Percentiles rank a stretch among this genome's conserved stretches.
phyloP scores from a whole-genome alignment of 2,888 invertebrate species.

The Polylopha cassiicola region DNA sequence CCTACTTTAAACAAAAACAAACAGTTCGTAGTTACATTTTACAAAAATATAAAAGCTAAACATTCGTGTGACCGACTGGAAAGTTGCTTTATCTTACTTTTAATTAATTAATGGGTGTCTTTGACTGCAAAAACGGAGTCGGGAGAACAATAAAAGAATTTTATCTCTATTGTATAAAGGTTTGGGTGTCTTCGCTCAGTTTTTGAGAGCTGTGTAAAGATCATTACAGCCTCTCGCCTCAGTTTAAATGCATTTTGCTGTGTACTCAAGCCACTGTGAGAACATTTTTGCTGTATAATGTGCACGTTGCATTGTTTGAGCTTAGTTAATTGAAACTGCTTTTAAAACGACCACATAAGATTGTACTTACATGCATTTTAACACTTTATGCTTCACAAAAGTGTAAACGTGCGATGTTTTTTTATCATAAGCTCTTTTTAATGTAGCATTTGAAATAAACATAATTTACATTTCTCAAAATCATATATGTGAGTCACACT shows the following conservation, averaged over 20 bases:
- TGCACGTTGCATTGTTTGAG: constrained; percentile 4
- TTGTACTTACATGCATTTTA: too few relatives aligned
- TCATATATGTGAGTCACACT: too few relatives aligned
- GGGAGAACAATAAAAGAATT: constrained; percentile 21
- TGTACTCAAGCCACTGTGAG: constrained; percentile 1
- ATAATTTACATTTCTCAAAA: too few relatives aligned
- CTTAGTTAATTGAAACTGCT: constrained; percentile 3
- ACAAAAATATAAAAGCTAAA: too few relatives aligned
- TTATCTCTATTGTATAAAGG: constrained; percentile 22
- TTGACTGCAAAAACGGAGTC: constrained; percentile 4
- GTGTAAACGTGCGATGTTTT: too few relatives aligned
- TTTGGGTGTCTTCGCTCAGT: constrained; percentile 20
- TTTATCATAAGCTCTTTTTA: too few relatives aligned
- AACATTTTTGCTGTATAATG: not conserved
- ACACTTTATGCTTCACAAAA: too few relatives aligned
- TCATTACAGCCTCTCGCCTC: constrained; percentile 21
- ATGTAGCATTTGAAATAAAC: too few relatives aligned
- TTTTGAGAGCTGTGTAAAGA: constrained; percentile 26
- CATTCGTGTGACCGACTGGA: too few relatives aligned
- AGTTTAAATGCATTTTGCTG: constrained; percentile 19
- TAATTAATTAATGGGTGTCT: constrained; percentile 7
- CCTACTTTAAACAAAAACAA: too few relatives aligned
- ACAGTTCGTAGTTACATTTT: too few relatives aligned
- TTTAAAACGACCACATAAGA: not conserved
- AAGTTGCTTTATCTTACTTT: not conserved